Conservation (phyloP, 2,113 vertebrate genomes). For the Dromaius novaehollandiae region DNA sequence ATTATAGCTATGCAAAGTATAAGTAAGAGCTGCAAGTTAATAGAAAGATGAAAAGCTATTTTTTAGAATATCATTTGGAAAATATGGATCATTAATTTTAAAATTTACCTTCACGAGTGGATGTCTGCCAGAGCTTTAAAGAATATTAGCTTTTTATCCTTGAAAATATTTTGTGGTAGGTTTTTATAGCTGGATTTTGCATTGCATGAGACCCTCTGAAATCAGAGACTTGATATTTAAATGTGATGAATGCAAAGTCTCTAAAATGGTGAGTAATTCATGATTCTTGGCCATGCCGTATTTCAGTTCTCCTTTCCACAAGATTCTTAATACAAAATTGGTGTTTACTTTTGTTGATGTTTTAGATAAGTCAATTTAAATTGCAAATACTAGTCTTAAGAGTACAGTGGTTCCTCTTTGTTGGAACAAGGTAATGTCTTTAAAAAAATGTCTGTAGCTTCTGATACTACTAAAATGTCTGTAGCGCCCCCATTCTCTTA, state of each 20-base stretch:
- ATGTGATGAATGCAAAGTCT: slow-evolving; percentile 48
- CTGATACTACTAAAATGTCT: slow-evolving; percentile 43
- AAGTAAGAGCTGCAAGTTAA: slow-evolving; percentile 36
- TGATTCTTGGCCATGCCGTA: slow-evolving; percentile 38
- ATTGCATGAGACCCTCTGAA: slow-evolving; percentile 66
- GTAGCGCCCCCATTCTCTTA: not conserved
- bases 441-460: not conserved
- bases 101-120: slow-evolving; percentile 16
- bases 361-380: slow-evolving; percentile 42
- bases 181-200: slow-evolving; percentile 65
- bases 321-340: slow-evolving; percentile 44
- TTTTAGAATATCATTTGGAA: slow-evolving; percentile 39
- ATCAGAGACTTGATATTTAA: slow-evolving; percentile 42
- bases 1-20: slow-evolving; percentile 20
- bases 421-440: slow-evolving; percentile 35
- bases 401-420: slow-evolving; percentile 21
- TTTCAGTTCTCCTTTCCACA: slow-evolving; percentile 12
- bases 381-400: slow-evolving; percentile 45
- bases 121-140: slow-evolving; percentile 45
- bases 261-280: slow-evolving; percentile 42
- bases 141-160: slow-evolving; percentile 42
- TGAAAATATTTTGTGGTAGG: slow-evolving; percentile 50
- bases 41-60: not conserved
- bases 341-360: slow-evolving; percentile 55
- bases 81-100: slow-evolving; percentile 4